phyloP scores from a whole-genome alignment of 2,797 vertebrate genomes.

The Acipenser oxyrinchus region DNA sequence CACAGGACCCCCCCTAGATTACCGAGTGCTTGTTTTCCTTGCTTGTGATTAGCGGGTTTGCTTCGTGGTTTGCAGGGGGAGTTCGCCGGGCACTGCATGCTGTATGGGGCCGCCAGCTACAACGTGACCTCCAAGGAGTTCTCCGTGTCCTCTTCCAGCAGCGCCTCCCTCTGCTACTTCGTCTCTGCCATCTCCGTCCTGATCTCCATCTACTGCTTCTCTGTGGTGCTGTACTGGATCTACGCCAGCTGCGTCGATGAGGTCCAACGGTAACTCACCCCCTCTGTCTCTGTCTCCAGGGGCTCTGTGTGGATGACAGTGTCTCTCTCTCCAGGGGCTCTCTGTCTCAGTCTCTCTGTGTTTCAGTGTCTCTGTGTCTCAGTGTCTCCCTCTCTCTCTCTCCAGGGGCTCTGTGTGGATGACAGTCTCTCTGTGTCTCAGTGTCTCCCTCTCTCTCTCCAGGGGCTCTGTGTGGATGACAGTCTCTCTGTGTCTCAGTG shows the following conservation, averaged over 20 bases:
- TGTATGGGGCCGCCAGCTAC: conserved; percentile 59
- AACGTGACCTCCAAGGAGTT: conserved; percentile 39
- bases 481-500: no score
- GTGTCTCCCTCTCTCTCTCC: no score
- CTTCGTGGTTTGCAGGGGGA: conserved; percentile 50
- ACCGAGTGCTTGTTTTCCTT: not conserved
- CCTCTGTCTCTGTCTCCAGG: no score
- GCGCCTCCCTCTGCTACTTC: conserved; percentile 68
- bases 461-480: no score
- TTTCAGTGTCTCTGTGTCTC: conserved; percentile 35
- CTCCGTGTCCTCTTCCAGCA: conserved; percentile 38
- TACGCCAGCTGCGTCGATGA: conserved; percentile 59
- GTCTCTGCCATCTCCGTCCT: conserved; percentile 57
- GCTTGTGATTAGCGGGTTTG: not conserved
- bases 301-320: not conserved
- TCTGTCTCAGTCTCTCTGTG: conserved; percentile 23
- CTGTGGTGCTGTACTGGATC: conserved; percentile 59
- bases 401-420: no score
- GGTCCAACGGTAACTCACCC: conserved; percentile 26
- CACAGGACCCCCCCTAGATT: no score
- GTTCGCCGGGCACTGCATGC: conserved; percentile 61
- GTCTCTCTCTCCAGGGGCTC: conserved; percentile 45
- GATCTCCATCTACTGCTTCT: conserved; percentile 66
- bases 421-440: no score
- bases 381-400: no score